phyloP scores from a whole-genome alignment of 1,140 invertebrate genomes.

The Phthorimaea operculella region DNA sequence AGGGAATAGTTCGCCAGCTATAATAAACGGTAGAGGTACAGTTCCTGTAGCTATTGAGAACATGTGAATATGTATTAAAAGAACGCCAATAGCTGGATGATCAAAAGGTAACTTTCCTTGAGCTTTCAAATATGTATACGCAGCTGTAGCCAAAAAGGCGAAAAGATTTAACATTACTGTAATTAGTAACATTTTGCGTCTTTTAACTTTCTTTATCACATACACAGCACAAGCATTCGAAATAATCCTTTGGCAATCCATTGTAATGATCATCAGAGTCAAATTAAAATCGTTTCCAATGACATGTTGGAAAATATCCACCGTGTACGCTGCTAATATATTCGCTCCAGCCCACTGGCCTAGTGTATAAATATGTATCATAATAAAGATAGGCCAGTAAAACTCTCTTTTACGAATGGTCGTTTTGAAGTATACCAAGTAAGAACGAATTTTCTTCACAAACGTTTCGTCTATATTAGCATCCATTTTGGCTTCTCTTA shows the following conservation, averaged over 20 bases:
- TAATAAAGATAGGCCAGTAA: slow-evolving; percentile 37
- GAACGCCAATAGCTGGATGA: slow-evolving; percentile 29
- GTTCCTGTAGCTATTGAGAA: slow-evolving; percentile 37
- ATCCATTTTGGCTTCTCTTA: slow-evolving; percentile 23
- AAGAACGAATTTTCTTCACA: slow-evolving; percentile 19
- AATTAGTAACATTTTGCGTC: slow-evolving; percentile 27
- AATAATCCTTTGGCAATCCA: slow-evolving; percentile 34
- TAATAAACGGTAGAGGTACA: slow-evolving; percentile 34
- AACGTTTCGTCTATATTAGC: slow-evolving; percentile 15
- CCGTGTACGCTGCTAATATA: slow-evolving; percentile 29
- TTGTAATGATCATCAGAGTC: slow-evolving; percentile 25
- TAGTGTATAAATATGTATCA: slow-evolving; percentile 34
- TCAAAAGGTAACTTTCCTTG: slow-evolving; percentile 20
- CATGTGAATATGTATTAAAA: slow-evolving; percentile 32
- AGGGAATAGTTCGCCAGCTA: slow-evolving; percentile 38
- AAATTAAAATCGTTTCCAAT: slow-evolving; percentile 24
- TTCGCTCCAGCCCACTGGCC: slow-evolving; percentile 33
- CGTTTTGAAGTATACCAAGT: slow-evolving; percentile 19
- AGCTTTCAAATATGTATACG: slow-evolving; percentile 24
- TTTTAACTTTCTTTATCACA: slow-evolving; percentile 34
- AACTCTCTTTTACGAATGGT: slow-evolving; percentile 36
- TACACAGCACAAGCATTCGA: slow-evolving; percentile 29
- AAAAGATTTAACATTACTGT: slow-evolving; percentile 27
- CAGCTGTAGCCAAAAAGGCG: slow-evolving; percentile 22
- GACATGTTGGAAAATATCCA: slow-evolving; percentile 29